Evolutionary conservation across 2,888 invertebrate genomes (phyloP), one percentile per base, ranked within the genome.

Genomic region (Drosophila dives): DNA sequence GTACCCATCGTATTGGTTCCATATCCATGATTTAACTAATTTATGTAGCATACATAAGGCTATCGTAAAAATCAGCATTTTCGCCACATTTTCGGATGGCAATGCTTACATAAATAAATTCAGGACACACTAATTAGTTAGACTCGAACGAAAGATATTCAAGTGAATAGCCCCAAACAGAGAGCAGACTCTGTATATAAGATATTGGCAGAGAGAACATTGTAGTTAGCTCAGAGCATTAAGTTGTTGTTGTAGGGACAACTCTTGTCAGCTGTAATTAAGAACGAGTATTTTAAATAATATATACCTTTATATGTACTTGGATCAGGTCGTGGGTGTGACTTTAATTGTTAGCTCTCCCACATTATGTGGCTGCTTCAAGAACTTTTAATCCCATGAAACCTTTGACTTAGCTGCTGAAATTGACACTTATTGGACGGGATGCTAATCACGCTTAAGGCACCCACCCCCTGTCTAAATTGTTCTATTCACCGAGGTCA

Each of bases 231-330:
- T 53, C 23, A 23, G 32, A 33, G 42, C 36, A 32, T 55, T 38
- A 11, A n/a, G 64, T 49, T 38, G 45, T 15, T 29, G 33, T 42
- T 40, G 17, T 20, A 33, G 51, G 55, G 64, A 58, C 64, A 73
- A 51, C 78, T 73, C 75, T 77, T 81, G 86, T 89, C 89, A 78
- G 72, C 65, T 72, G 62, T 77, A 68, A 79, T 87, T 85, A 73
- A 45, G 64, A 61, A 34, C 15, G 38, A 62, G 53, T 55, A 75
- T 66, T 54, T 32, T 49, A 53, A 65, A 45, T 45, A 55, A 45
- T 40, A 50, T 51, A 62, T 53, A 8, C 23, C 20, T 29, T 23
- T 20, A 32, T 12, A 26, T 20, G 42, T n/a, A 53, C n/a, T 11
- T 4, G 15, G 26, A 48, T 59, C 33, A 50, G 58, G 51, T 45